These are phyloP conservation scores for Sesamia inferens DNA, from an alignment of 2,888 invertebrate genomes.

Conservation along the genomic window DNA sequence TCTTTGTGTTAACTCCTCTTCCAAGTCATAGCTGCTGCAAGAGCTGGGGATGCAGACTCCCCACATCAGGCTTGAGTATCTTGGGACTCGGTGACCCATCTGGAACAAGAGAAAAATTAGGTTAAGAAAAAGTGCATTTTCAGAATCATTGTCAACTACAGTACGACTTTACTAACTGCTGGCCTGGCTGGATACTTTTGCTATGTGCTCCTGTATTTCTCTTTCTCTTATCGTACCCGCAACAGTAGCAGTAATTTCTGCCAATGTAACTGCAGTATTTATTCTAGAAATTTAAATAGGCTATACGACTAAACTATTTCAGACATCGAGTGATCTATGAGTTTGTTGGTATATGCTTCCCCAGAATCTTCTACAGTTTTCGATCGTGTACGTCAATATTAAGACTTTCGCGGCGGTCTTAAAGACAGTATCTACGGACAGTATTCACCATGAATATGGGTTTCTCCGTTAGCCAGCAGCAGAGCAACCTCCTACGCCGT, in stretches of 20 bases:
- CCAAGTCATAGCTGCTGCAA: constrained; percentile 88
- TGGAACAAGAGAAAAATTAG: constrained; percentile 68
- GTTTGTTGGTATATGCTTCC: neutral
- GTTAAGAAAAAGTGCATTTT: neutral
- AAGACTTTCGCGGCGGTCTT: neutral
- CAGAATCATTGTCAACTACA: neutral
- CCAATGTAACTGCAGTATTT: neutral
- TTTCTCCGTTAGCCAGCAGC: neutral
- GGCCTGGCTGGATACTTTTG: neutral
- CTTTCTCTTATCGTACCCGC: neutral
- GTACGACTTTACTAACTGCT: neutral
- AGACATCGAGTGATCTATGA: neutral
- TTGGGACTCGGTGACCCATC: constrained; percentile 91
- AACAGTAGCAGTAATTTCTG: neutral
- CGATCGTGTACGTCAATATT: neutral
- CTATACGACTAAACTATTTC: neutral
- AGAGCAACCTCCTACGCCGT: neutral
- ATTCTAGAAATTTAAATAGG: neutral
- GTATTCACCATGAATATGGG: neutral
- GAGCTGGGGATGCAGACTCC: constrained; percentile 90
- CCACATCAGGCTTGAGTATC: constrained; percentile 90
- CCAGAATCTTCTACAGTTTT: neutral
- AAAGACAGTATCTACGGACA: neutral
- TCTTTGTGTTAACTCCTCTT: constrained; percentile 81
- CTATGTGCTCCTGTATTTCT: too few relatives aligned